A percentile compares a stretch with the other conserved stretches of the same genome.
phyloP scores from a whole-genome alignment of 2,888 invertebrate species.

The Priapulus caudatus region DNA sequence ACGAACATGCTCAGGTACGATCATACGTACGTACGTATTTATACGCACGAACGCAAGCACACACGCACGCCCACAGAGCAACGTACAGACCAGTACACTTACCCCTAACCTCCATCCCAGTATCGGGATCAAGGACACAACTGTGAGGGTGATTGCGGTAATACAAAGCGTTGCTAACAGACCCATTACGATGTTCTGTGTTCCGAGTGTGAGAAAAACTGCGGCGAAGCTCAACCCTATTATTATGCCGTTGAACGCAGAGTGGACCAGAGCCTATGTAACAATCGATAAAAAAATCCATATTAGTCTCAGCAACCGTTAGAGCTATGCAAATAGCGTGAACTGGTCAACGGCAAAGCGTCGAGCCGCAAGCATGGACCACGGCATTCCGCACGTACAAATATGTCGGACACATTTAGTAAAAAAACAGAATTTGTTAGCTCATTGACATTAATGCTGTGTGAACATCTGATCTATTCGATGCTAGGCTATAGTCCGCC shows the following conservation, averaged over 20 bases:
- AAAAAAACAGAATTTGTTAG: too few relatives aligned
- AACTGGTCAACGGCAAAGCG: too few relatives aligned
- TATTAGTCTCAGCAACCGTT: background rate
- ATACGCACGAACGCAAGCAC: background rate
- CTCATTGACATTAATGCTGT: too few relatives aligned
- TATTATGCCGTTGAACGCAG: constrained; percentile 29
- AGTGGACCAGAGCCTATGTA: constrained; percentile 26
- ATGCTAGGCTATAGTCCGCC: too few relatives aligned
- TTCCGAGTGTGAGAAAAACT: constrained; percentile 30
- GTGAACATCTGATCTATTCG: too few relatives aligned
- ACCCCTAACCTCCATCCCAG: constrained; percentile 36
- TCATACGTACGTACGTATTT: background rate
- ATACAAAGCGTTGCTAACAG: constrained; percentile 30
- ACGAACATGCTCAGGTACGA: background rate
- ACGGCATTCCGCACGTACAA: too few relatives aligned
- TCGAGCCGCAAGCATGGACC: too few relatives aligned
- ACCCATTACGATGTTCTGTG: constrained; percentile 30
- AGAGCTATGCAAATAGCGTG: too few relatives aligned
- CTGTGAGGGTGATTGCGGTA: constrained; percentile 27
- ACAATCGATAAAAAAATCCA: background rate
- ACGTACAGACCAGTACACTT: constrained; percentile 20
- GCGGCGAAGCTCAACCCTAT: constrained; percentile 29
- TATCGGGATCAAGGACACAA: constrained; percentile 31
- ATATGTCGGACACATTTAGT: too few relatives aligned
- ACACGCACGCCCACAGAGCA: background rate